These are phyloP conservation scores for Temnothorax ravouxi DNA, from an alignment of 2,888 invertebrate species.

Conservation along the genomic window DNA sequence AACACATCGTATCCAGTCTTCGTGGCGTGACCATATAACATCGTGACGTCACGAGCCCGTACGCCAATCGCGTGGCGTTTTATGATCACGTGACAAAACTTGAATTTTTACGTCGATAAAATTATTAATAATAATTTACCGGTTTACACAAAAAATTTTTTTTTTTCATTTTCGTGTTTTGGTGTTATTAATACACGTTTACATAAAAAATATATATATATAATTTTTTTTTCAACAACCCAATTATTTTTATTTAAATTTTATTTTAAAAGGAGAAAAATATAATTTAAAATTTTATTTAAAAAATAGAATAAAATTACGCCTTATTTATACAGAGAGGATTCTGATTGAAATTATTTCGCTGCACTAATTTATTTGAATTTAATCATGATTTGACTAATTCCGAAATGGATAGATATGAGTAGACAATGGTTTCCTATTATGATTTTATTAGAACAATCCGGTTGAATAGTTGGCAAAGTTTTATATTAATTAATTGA, in stretches of 20 bases:
- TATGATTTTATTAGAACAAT: neutral
- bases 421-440: neutral
- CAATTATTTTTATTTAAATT: constrained; percentile 1
- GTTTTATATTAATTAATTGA: neutral
- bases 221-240: too few relatives aligned
- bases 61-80: too few relatives aligned
- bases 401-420: neutral
- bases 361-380: neutral
- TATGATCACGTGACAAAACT: too few relatives aligned
- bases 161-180: too few relatives aligned
- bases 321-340: neutral
- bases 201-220: too few relatives aligned
- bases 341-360: constrained; percentile 14
- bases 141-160: too few relatives aligned
- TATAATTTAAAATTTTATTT: neutral
- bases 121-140: too few relatives aligned
- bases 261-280: neutral
- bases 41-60: too few relatives aligned
- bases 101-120: too few relatives aligned
- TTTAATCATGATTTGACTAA: neutral
- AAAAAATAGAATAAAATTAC: neutral
- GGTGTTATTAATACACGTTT: too few relatives aligned
- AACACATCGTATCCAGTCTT: too few relatives aligned
- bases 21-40: too few relatives aligned
- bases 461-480: neutral